Evolutionary conservation across 1,140 invertebrate species (phyloP).

Genomic region (Aphidius gifuensis): DNA sequence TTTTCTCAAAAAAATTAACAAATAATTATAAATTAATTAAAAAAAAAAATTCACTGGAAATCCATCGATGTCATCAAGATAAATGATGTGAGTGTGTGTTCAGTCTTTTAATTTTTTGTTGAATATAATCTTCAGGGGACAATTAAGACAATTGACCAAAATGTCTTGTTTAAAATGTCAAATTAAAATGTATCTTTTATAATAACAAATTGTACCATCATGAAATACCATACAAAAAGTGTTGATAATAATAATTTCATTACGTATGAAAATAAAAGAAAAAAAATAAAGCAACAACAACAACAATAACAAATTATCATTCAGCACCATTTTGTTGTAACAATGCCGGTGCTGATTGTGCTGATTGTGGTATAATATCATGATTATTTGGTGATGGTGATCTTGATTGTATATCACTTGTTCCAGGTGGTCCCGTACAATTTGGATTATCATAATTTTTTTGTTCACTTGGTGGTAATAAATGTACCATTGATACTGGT

Average conservation of each 20-base stretch:
- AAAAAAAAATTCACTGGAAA: background rate
- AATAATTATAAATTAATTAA: background rate
- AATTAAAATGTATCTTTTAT: no score
- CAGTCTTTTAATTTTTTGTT: no score
- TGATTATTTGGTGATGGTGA: slow-evolving; percentile 35
- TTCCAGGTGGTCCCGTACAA: slow-evolving; percentile 26
- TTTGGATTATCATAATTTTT: slow-evolving; percentile 45
- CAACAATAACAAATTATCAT: slow-evolving; percentile 26
- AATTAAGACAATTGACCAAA: no score
- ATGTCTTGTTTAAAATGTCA: no score
- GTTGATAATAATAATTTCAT: slow-evolving; percentile 6
- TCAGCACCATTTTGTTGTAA: slow-evolving; percentile 51
- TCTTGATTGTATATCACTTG: slow-evolving; percentile 22
- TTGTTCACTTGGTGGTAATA: slow-evolving; percentile 73
- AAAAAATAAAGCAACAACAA: background rate
- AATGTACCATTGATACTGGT: slow-evolving; percentile 78
- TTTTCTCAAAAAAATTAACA: background rate
- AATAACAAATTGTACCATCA: no score
- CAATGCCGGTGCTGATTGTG: slow-evolving; percentile 47
- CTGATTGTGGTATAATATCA: slow-evolving; percentile 38
- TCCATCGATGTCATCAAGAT: background rate
- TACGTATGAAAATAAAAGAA: no score
- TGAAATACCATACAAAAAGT: no score
- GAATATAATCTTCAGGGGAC: no score
- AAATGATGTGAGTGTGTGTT: no score